Evolutionary conservation across 2,888 invertebrate species (phyloP).

Genomic region (Charanyca ferruginea): DNA sequence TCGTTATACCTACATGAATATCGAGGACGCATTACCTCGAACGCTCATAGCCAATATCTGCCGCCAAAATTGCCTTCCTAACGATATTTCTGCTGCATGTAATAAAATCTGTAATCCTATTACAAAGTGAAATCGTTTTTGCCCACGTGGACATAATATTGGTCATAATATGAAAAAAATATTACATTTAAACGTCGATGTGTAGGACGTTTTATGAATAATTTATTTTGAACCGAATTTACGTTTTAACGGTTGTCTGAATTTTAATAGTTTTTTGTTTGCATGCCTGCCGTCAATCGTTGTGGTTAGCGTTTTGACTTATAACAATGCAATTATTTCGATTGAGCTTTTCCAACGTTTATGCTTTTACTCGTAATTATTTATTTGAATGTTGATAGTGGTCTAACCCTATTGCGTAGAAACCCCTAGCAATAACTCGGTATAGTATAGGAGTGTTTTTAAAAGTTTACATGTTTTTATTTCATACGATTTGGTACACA

Average conservation of each 20-base stretch:
- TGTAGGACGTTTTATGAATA: constrained; percentile 53
- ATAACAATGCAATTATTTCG: constrained; percentile 21
- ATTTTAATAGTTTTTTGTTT: constrained; percentile 51
- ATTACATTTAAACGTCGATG: constrained; percentile 47
- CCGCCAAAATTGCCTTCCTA: constrained; percentile 89
- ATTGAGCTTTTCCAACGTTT: neutral
- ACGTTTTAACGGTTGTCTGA: constrained; percentile 19
- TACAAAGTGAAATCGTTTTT: constrained; percentile 81
- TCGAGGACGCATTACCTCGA: constrained; percentile 84
- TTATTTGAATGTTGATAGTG: no score
- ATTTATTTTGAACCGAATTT: constrained; percentile 51
- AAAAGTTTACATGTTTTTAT: no score
- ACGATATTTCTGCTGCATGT: constrained; percentile 89
- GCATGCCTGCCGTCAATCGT: constrained; percentile 21
- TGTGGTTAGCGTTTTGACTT: constrained; percentile 25
- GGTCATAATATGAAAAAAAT: constrained; percentile 66
- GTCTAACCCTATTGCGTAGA: no score
- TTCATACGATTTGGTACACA: no score
- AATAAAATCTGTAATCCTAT: constrained; percentile 89
- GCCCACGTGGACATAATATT: constrained; percentile 76
- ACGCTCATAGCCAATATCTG: constrained; percentile 90
- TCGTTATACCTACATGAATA: constrained; percentile 83
- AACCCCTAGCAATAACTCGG: no score
- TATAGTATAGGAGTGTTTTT: no score
- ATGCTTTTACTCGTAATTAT: no score